phyloP scores from a whole-genome alignment of 2,888 invertebrate species.

The Embidobia sp. region DNA sequence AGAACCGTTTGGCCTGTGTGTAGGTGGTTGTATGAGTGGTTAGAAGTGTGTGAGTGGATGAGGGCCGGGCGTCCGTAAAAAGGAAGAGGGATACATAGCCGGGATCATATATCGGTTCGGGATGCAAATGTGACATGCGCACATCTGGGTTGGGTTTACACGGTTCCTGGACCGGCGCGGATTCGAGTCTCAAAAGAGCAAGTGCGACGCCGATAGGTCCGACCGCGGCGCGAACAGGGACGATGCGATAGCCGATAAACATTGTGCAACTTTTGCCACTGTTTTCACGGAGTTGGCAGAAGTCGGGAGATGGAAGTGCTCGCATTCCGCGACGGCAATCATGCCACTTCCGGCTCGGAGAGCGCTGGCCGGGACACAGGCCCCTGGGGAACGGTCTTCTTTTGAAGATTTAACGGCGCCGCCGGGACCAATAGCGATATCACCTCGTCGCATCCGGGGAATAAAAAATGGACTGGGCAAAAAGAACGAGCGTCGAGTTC shows the following conservation, averaged over 20 bases:
- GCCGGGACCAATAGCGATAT: constrained; percentile 67
- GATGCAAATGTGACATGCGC: constrained; percentile 62
- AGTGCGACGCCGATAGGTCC: too few relatives aligned
- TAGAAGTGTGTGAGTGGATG: constrained; percentile 3
- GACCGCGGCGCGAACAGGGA: constrained; percentile 25
- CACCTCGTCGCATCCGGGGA: constrained; percentile 45
- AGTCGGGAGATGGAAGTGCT: constrained; percentile 66
- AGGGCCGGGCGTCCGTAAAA: constrained; percentile 34
- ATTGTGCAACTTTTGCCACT: constrained; percentile 57
- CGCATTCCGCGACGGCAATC: constrained; percentile 61
- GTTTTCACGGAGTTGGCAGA: constrained; percentile 68
- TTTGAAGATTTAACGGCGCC: constrained; percentile 67
- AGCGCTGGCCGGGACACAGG: constrained; percentile 35
- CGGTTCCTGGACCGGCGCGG: constrained; percentile 36
- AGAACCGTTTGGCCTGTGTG: constrained; percentile 23
- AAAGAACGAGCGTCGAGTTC: constrained; percentile 23
- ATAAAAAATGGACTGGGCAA: constrained; percentile 44
- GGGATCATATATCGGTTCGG: constrained; percentile 61
- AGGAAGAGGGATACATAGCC: constrained; percentile 43
- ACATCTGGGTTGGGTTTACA: constrained; percentile 54
- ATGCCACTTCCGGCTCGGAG: constrained; percentile 31
- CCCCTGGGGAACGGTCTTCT: constrained; percentile 49
- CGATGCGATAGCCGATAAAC: constrained; percentile 43
- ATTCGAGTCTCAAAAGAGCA: constrained; percentile 9
- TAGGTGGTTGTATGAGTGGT: not conserved